Percentiles rank a stretch among this genome's conserved stretches.
phyloP scores from a whole-genome alignment of 2,888 invertebrate genomes.

The Acronicta aceris region DNA sequence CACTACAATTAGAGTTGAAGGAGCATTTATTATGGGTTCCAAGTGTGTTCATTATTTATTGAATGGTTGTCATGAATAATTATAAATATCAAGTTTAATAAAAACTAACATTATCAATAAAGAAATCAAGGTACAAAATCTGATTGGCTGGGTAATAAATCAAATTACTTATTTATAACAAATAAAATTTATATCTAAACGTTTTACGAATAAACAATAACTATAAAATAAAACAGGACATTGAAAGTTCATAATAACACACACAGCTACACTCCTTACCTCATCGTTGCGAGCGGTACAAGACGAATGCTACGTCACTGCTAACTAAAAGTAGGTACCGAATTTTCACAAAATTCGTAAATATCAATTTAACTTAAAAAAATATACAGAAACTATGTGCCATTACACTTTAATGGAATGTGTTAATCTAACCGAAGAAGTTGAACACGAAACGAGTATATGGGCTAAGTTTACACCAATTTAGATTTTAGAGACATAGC shows the following conservation, averaged over 20 bases:
- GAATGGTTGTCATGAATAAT: slow-evolving; percentile 85
- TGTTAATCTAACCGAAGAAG: slow-evolving; percentile 69
- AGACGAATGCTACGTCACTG: slow-evolving; percentile 81
- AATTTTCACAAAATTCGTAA: slow-evolving; percentile 52
- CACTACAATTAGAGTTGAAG: slow-evolving; percentile 57
- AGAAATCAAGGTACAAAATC: slow-evolving; percentile 87
- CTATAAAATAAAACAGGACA: slow-evolving; percentile 89
- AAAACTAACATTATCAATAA: slow-evolving; percentile 82
- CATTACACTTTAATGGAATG: slow-evolving; percentile 85
- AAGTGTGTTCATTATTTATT: slow-evolving; percentile 64
- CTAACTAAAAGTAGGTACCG: slow-evolving; percentile 52
- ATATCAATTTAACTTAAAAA: slow-evolving; percentile 61
- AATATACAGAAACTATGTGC: slow-evolving; percentile 74
- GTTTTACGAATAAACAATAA: slow-evolving; percentile 87
- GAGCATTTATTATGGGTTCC: slow-evolving; percentile 63
- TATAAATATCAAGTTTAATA: slow-evolving; percentile 82
- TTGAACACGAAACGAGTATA: slow-evolving; percentile 57
- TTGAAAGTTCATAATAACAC: slow-evolving; percentile 89
- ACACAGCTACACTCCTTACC: slow-evolving; percentile 85
- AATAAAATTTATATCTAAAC: slow-evolving; percentile 89
- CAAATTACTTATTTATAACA: slow-evolving; percentile 84
- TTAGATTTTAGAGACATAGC: slow-evolving; percentile 77
- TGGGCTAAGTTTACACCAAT: slow-evolving; percentile 58
- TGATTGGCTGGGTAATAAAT: slow-evolving; percentile 83
- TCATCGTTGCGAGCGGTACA: slow-evolving; percentile 76